Base-by-base conservation (phyloP, 2,113 vertebrate genomes). In the Hemichromis elongatus region DNA sequence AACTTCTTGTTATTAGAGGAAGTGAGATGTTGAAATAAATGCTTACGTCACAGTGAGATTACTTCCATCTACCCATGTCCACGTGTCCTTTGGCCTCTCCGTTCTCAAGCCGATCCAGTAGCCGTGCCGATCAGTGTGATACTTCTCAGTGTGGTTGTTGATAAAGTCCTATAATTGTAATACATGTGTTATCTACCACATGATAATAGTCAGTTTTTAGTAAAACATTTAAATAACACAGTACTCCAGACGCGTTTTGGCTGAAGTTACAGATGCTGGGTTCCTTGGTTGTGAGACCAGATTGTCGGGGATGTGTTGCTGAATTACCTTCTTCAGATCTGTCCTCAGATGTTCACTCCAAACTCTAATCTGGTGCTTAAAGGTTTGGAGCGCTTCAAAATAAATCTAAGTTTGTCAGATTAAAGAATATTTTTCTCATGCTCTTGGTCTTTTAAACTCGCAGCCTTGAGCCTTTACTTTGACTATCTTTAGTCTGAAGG, bases 61-160 rank as follows among this genome's bases (percentile, higher is more conserved):
- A n/a, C 88, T 66, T 63, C 92, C 84, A 47, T 90, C 86, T 0
- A 77, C 63, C 93, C 93, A 94, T 33, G 1, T 33, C 92, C 92
- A 90, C 1, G 4, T 13, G 2, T 4, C 19, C 7, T 0, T 28
- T 0, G 1, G 2, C 6, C 40, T 4, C 2, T 3, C 13, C 0
- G 18, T 19, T 1, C 12, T 89, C 66, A 94, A 78, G 13, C 90
- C 93, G 7, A 93, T 92, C 94, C 94, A 94, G 28, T 92, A 94
- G n/a, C 90, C 90, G 1, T 93, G 68, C 0, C 1, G 13, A 1
- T 87, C 73, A 1, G 18, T 0, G 6, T 70, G 66, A 4, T 89
- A 90, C 5, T 2, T 0, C 5, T 21, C 0, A 2, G 50, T 93
- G 37, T 88, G 63, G 45, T 86, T 92, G 11, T n/a, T 90, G 63